These are phyloP conservation scores for Palythoa grandiflora DNA, from an alignment of 92 coral and sea anemone genomes.

Conservation along the genomic window DNA sequence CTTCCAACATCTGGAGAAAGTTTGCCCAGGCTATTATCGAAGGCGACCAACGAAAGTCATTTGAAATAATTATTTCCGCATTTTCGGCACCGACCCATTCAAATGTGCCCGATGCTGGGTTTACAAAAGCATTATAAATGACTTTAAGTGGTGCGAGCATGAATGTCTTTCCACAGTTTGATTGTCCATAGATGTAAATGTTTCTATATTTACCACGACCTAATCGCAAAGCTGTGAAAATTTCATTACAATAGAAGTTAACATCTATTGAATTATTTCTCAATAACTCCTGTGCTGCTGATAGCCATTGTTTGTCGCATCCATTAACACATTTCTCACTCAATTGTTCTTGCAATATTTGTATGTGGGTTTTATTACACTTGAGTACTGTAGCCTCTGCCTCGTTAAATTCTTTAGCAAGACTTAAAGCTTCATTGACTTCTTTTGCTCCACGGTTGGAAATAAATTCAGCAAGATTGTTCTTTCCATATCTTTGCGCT, in stretches of 20 bases:
- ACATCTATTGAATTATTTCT: not conserved
- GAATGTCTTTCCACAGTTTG: conserved; percentile 60
- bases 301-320: conserved; percentile 35
- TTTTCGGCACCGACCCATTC: conserved; percentile 46
- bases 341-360: not conserved
- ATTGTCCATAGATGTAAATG: conserved; percentile 49
- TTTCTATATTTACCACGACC: conserved; percentile 63
- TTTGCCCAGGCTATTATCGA: conserved; percentile 57
- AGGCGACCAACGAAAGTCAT: conserved; percentile 55
- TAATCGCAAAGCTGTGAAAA: conserved; percentile 17
- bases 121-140: conserved; percentile 25
- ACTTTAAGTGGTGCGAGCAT: conserved; percentile 20
- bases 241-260: not conserved
- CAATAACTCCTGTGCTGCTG: conserved; percentile 26
- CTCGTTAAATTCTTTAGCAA: conserved; percentile 30
- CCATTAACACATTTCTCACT: conserved; percentile 1
- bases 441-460: conserved; percentile 42
- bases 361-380: conserved; percentile 6
- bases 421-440: conserved; percentile 38
- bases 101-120: conserved; percentile 47
- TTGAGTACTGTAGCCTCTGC: conserved; percentile 25
- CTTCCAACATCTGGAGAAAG: conserved; percentile 51
- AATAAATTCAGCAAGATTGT: conserved; percentile 49
- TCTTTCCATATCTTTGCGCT: conserved; percentile 52
- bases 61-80: conserved; percentile 24